Conservation (phyloP, 1,140 invertebrate genomes). For the Trinorchestia longiramus region DNA sequence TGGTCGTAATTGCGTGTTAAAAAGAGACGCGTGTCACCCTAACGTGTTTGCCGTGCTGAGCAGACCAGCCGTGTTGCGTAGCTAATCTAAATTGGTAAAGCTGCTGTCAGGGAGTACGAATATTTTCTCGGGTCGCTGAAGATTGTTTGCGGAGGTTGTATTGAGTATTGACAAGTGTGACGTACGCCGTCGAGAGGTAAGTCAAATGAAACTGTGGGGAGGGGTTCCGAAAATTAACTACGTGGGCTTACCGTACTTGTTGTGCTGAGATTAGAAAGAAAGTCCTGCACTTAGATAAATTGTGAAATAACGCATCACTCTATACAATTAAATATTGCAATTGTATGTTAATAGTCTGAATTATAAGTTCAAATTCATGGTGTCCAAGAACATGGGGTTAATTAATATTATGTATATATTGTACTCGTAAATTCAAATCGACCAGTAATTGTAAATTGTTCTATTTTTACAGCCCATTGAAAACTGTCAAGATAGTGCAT, state of each 20-base stretch:
- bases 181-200: neutral
- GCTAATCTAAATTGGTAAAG: conserved; percentile 47
- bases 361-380: neutral
- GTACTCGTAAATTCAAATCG: neutral
- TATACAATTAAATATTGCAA: no score
- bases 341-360: neutral
- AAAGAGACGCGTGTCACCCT: conserved; percentile 40
- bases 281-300: neutral
- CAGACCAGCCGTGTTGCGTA: neutral
- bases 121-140: neutral
- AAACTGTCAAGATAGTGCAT: neutral
- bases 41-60: neutral
- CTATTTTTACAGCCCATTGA: neutral
- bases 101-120: neutral
- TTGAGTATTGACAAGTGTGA: neutral
- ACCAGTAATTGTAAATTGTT: neutral
- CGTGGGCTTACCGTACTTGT: neutral
- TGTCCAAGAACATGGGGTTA: neutral
- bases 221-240: no score
- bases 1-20: conserved; percentile 40
- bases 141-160: neutral
- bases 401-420: neutral
- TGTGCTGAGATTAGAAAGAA: neutral
- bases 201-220: no score
- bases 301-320: neutral